Evolutionary conservation across 2,888 invertebrate genomes (phyloP).

Genomic region (Cephus sareptanus): DNA sequence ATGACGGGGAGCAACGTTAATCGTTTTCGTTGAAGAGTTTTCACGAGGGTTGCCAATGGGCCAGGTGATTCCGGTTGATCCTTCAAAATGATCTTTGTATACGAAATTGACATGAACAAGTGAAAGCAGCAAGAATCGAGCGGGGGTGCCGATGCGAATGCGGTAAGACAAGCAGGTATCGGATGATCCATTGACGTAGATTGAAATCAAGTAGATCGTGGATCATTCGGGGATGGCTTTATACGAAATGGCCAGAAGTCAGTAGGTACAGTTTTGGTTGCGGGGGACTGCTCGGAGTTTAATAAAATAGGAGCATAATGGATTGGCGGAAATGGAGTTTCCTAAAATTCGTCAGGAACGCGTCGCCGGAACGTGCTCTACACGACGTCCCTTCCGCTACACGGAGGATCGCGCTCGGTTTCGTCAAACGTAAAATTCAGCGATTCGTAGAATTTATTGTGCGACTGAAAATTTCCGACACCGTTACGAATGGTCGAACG

Average conservation of each 20-base stretch:
- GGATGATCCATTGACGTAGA: background rate
- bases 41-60: background rate
- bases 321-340: background rate
- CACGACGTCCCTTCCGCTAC: background rate
- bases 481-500: background rate
- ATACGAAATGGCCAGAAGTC: background rate
- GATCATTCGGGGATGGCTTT: background rate
- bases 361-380: background rate
- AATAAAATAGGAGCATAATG: background rate
- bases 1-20: background rate
- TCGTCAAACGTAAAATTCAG: background rate
- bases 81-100: background rate
- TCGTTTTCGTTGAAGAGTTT: background rate
- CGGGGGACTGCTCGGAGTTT: background rate
- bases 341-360: background rate
- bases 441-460: background rate
- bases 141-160: background rate
- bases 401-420: background rate
- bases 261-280: background rate
- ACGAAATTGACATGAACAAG: background rate
- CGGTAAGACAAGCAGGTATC: background rate
- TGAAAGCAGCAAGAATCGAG: background rate
- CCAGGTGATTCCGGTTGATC: background rate
- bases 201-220: background rate
- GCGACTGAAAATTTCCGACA: background rate